Evolutionary conservation across 92 coral and sea anemone species (phyloP), one percentile per base, ranked within the genome.

Genomic region (Micromussa lordhowensis): DNA sequence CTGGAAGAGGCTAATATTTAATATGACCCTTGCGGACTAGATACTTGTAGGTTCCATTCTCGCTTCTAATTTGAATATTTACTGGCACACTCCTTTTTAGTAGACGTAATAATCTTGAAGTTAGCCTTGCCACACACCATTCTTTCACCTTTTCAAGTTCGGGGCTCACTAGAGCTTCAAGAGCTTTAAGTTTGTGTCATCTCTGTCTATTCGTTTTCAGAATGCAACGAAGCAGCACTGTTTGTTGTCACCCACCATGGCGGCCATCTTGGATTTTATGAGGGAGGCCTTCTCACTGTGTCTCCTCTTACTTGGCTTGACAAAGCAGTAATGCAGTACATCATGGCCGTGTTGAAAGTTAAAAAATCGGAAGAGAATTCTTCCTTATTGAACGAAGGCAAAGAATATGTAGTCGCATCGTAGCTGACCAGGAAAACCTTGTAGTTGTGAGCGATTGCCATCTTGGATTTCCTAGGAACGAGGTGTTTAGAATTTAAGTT

Each of bases 201-300:
- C n/a, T 26, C 4, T 11, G 53, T 81, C 81, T 28, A 10, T 16
- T 77, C 40, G 38, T 19, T 78, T 82, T 32, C 71, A 93, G 99
- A 88, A 79, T 94, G 95, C 84, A 94, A 94, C 35, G 93, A 95
- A 0, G 73, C 89, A 70, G 96, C 98, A 0, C 48, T 98, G 74
- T 98, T 98, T 87, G 98, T 98, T 21, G 95, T 94, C n/a, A 89
- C 99, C 12, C 90, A 90, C 28, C 98, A 96, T 78, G 99, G 99
- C 21, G 99, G 99, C 70, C 99, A 98, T 81, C 89, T 98, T 75
- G 99, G 98, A n/a, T 96, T 95, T 79, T 96, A 91, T 69, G 96
- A 98, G 66, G 97, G 89, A 22, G 84, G 98, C 88, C 5, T 76
- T 35, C 81, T 98, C 59, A 66, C 75, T 12, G 92, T 96, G 1